A percentile compares a stretch with the other conserved stretches of the same genome.
These are phyloP conservation scores for Crossaster papposus DNA, from an alignment of 53 echinoderm and acorn worm genomes.

Conservation along the genomic window DNA sequence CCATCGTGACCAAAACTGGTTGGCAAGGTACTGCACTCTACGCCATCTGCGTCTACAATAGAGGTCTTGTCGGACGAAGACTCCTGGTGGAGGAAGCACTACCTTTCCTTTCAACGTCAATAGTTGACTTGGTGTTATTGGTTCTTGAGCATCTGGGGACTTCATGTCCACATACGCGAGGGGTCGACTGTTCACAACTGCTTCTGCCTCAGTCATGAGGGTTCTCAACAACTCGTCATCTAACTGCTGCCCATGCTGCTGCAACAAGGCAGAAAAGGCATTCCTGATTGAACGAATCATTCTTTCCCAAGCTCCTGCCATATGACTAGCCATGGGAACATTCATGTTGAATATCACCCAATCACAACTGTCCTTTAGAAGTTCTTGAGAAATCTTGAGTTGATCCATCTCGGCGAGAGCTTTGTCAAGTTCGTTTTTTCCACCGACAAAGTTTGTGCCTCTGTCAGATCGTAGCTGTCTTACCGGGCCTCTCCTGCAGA, in stretches of 20 bases:
- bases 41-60: slow-evolving; percentile 45
- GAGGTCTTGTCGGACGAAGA: slow-evolving; percentile 40
- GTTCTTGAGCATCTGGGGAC: no score
- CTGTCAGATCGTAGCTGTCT: no score
- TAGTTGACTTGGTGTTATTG: no score
- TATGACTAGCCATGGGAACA: slow-evolving; percentile 57
- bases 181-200: slow-evolving; percentile 68
- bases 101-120: neutral
- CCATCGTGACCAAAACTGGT: slow-evolving; percentile 59
- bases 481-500: no score
- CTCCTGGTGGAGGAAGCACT: slow-evolving; percentile 61
- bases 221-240: slow-evolving; percentile 29
- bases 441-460: neutral
- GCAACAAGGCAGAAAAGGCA: neutral
- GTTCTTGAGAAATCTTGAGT: neutral
- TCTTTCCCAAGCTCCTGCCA: slow-evolving; percentile 61
- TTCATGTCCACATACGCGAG: neutral
- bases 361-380: slow-evolving; percentile 9
- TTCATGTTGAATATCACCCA: slow-evolving; percentile 41
- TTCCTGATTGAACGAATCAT: slow-evolving; percentile 26
- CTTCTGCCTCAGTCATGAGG: neutral
- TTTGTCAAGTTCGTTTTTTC: neutral
- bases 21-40: slow-evolving; percentile 38
- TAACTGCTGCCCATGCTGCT: neutral
- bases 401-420: slow-evolving; percentile 27